Evolutionary conservation across 2,888 invertebrate species (phyloP).

Genomic region (Nemurella pictetii): DNA sequence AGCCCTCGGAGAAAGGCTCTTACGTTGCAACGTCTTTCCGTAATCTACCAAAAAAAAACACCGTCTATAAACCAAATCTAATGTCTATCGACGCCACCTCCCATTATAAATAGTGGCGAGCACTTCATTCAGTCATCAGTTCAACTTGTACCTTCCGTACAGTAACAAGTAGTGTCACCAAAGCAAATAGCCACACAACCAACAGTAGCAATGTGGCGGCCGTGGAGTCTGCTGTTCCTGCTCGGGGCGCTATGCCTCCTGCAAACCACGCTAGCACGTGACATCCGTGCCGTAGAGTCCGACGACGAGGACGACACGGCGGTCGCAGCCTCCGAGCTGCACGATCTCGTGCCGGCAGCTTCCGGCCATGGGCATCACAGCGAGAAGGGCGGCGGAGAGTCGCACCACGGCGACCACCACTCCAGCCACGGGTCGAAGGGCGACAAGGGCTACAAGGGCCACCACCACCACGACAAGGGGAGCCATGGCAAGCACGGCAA

Average conservation of each 20-base stretch:
- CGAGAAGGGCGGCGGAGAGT: slow-evolving; percentile 70
- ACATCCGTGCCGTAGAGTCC: slow-evolving; percentile 14
- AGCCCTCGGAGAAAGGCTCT: slow-evolving; percentile 19
- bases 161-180: background rate
- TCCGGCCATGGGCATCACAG: slow-evolving; percentile 51
- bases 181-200: background rate
- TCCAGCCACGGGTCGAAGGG: slow-evolving; percentile 74
- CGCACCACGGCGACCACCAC: slow-evolving; percentile 69
- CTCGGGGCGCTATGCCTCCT: slow-evolving; percentile 35
- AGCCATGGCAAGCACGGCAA: slow-evolving; percentile 77
- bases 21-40: background rate
- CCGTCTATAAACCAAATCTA: slow-evolving; percentile 21
- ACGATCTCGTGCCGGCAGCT: slow-evolving; percentile 35
- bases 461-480: slow-evolving; percentile 77
- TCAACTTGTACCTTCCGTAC: background rate
- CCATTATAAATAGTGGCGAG: slow-evolving; percentile 17
- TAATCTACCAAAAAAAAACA: slow-evolving; percentile 1
- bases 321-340: slow-evolving; percentile 28
- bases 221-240: slow-evolving; percentile 28
- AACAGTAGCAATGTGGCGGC: slow-evolving; percentile 29
- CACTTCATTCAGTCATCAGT: slow-evolving; percentile 5
- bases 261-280: slow-evolving; percentile 18
- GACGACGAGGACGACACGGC: slow-evolving; percentile 23
- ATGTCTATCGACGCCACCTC: background rate
- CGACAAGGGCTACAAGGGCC: slow-evolving; percentile 76